A percentile compares a stretch with the other conserved stretches of the same genome.
Evolutionary conservation across 2,888 invertebrate species (phyloP).

Genomic region (Conus canariensis): DNA sequence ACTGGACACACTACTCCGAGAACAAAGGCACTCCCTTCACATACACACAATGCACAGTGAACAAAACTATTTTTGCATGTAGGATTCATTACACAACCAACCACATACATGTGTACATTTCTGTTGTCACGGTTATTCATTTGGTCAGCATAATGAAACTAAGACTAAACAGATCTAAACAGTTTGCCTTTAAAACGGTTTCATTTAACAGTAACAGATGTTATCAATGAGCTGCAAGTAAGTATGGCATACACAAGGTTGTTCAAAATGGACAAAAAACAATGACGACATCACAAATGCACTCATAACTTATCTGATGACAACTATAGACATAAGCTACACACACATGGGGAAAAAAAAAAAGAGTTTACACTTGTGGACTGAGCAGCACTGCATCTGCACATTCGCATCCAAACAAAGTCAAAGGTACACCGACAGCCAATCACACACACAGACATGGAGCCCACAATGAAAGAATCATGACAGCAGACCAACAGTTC

Average conservation of each 20-base stretch:
- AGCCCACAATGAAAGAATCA: not conserved
- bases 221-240: not conserved
- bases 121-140: not conserved
- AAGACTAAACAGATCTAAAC: not conserved
- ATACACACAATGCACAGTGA: not conserved
- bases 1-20: not conserved
- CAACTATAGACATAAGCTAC: too few relatives aligned
- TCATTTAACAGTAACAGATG: not conserved
- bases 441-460: not conserved
- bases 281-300: not conserved
- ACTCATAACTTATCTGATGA: too few relatives aligned
- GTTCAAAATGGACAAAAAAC: not conserved
- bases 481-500: too few relatives aligned
- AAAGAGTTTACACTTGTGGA: too few relatives aligned
- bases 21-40: constrained; percentile 21
- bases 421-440: not conserved
- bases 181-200: not conserved
- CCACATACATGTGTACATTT: not conserved
- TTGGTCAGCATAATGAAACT: not conserved
- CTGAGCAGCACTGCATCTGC: too few relatives aligned
- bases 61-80: not conserved
- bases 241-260: not conserved
- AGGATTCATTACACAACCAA: not conserved
- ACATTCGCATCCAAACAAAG: too few relatives aligned
- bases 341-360: too few relatives aligned